Evolutionary conservation across 1,140 invertebrate genomes (phyloP).

Genomic region (Caerostris darwini): DNA sequence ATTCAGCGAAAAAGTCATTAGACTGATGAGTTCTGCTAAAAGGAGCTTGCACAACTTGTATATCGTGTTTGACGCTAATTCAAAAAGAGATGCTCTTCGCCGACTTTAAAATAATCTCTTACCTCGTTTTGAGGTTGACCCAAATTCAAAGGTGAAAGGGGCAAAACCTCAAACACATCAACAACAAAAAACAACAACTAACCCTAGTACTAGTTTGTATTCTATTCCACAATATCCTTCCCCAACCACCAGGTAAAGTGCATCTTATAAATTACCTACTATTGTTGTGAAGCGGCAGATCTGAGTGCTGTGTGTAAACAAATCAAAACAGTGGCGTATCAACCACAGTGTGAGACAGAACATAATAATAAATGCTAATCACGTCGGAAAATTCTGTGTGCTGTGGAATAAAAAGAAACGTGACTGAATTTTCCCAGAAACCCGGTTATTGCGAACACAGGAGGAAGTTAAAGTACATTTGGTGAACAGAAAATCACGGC

Average conservation of each 20-base stretch:
- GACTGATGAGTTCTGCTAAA: background rate
- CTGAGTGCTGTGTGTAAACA: slow-evolving; percentile 37
- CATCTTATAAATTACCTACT: background rate
- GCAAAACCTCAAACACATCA: slow-evolving; percentile 7
- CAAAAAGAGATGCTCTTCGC: background rate
- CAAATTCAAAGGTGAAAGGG: slow-evolving; percentile 16
- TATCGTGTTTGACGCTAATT: background rate
- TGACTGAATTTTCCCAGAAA: background rate
- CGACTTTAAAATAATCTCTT: slow-evolving; percentile 39
- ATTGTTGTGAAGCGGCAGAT: background rate
- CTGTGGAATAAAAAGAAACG: background rate
- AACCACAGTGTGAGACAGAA: background rate
- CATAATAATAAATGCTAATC: slow-evolving; percentile 31
- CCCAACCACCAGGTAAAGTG: background rate
- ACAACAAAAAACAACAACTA: background rate
- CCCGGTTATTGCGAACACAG: background rate
- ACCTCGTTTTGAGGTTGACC: slow-evolving; percentile 37
- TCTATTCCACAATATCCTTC: background rate
- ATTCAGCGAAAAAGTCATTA: background rate
- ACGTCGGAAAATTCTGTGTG: background rate
- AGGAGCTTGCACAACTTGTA: slow-evolving; percentile 5
- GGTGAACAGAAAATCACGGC: background rate
- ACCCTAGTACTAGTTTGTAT: slow-evolving; percentile 27
- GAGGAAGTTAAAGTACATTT: background rate
- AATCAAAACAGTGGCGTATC: background rate